Conservation (phyloP, 2,113 vertebrate species). For the Chlorodrepanis virens region DNA sequence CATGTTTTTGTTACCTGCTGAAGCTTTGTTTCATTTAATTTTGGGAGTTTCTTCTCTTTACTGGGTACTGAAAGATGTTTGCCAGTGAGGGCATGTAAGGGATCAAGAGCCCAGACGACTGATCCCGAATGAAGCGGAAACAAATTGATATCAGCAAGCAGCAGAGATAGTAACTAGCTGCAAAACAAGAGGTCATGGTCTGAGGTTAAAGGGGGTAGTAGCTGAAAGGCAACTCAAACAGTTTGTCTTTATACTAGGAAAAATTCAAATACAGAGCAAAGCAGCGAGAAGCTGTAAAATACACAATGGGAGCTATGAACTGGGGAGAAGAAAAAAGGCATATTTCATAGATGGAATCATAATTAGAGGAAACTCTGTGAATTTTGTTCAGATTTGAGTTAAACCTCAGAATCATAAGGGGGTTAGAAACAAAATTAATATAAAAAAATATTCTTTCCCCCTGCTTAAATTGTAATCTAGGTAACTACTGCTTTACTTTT, state of each 20-base stretch:
- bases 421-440: background rate
- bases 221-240: background rate
- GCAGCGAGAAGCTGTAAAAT: background rate
- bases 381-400: background rate
- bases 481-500: background rate
- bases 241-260: background rate
- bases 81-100: background rate
- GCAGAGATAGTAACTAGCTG: constrained; percentile 12
- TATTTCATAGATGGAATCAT: background rate
- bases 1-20: background rate
- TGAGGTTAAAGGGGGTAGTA: constrained; percentile 13
- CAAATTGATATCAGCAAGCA: constrained; percentile 18
- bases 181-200: background rate
- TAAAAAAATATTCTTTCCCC: background rate
- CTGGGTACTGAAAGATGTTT: background rate
- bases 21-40: background rate
- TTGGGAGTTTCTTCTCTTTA: background rate
- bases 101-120: background rate
- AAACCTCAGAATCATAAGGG: background rate
- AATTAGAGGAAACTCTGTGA: background rate
- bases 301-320: background rate
- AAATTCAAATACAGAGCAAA: background rate
- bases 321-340: background rate
- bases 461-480: background rate
- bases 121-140: background rate